Percentiles rank a stretch among this genome's conserved stretches.
phyloP scores from a whole-genome alignment of 2,797 vertebrate genomes.

The Micromesistius poutassou region DNA sequence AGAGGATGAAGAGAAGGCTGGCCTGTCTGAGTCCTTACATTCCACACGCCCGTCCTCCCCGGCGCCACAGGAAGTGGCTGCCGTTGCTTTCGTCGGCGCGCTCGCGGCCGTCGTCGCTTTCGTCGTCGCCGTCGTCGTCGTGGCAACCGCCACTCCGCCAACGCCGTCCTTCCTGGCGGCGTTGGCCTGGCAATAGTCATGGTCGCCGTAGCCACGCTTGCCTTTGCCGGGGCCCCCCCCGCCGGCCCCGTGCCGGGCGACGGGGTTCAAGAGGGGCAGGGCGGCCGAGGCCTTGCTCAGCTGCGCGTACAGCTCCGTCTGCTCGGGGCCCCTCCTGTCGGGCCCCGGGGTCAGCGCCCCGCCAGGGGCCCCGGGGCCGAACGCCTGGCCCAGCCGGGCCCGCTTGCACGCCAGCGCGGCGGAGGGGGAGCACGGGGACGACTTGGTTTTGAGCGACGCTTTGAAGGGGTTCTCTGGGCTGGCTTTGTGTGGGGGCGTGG shows the following conservation, averaged over 20 bases:
- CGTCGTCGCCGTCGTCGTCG: conserved; percentile 81
- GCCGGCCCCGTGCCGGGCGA: conserved; percentile 39
- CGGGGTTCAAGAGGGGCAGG: conserved; percentile 65
- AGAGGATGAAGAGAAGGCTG: conserved; percentile 34
- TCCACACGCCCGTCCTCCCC: conserved; percentile 82
- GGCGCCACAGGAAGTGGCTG: conserved; percentile 79
- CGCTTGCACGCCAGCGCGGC: conserved; percentile 87
- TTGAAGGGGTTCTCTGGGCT: conserved; percentile 99
- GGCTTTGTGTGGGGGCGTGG: conserved; percentile 99
- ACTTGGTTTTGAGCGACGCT: conserved; percentile 95
- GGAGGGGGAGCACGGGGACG: conserved; percentile 91
- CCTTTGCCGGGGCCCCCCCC: conserved; percentile 71
- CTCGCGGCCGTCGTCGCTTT: conserved; percentile 25
- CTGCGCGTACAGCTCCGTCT: conserved; percentile 92
- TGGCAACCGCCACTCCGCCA: conserved; percentile 72
- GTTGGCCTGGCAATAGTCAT: conserved; percentile 96
- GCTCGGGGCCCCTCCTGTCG: conserved; percentile 85
- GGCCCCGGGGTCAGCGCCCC: conserved; percentile 62
- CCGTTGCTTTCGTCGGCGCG: too few species aligned
- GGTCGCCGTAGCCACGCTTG: conserved; percentile 91
- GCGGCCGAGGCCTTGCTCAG: conserved; percentile 85
- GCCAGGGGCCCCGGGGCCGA: conserved; percentile 71
- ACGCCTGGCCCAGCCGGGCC: conserved; percentile 84
- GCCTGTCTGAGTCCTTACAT: conserved; percentile 85
- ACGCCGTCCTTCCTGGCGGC: conserved; percentile 86